Conservation (phyloP, 1,140 invertebrate species). For the Scaptomyza pallida region DNA sequence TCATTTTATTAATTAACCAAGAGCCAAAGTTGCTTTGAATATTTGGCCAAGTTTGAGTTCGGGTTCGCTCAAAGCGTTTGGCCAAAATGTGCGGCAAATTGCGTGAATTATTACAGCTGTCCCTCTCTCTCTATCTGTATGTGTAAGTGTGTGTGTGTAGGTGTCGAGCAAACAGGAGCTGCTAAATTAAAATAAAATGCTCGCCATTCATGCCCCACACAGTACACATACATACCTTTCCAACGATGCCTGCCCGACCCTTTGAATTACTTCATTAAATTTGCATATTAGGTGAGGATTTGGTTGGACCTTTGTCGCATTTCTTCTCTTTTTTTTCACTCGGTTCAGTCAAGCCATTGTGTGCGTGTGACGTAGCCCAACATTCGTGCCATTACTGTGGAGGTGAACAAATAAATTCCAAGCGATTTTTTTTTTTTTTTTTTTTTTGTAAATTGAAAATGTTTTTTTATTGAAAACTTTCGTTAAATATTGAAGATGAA, state of each 20-base stretch:
- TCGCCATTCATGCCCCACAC: slow-evolving; percentile 13
- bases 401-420: neutral
- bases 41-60: slow-evolving; percentile 15
- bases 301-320: slow-evolving; percentile 69
- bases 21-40: slow-evolving; percentile 42
- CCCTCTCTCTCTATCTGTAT: slow-evolving; percentile 6
- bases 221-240: neutral
- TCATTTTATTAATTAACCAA: slow-evolving; percentile 79
- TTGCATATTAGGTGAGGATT: slow-evolving; percentile 80
- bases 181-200: slow-evolving; percentile 72
- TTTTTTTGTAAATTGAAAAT: neutral
- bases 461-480: too few species aligned
- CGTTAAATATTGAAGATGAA: too few species aligned
- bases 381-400: slow-evolving; percentile 5
- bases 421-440: neutral
- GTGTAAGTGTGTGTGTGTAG: slow-evolving; percentile 30
- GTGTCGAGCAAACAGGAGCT: slow-evolving; percentile 57
- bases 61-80: slow-evolving; percentile 14
- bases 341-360: neutral
- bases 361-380: neutral
- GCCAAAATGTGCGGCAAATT: slow-evolving; percentile 77
- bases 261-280: slow-evolving; percentile 82
- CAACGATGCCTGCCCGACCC: slow-evolving; percentile 40
- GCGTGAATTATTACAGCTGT: slow-evolving; percentile 73
- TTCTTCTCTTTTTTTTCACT: slow-evolving; percentile 37